Conservation (phyloP, 2,113 vertebrate genomes). For the Astatoreochromis straeleni region DNA sequence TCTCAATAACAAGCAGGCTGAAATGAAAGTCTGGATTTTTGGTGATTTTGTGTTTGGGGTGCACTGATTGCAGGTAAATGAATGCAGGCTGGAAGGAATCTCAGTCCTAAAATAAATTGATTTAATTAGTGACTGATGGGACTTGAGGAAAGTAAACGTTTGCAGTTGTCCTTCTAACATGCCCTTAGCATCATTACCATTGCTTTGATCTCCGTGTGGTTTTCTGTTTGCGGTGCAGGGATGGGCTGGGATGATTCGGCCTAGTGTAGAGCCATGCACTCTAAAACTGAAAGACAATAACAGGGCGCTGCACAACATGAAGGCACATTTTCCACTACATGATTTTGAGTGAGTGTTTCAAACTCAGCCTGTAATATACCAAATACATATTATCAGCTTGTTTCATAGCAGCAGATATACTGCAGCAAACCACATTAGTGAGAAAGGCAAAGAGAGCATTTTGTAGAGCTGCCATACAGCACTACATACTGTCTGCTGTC, state of each 20-base stretch:
- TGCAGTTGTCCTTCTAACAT: conserved; percentile 7
- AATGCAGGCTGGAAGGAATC: not conserved
- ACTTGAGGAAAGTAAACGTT: not conserved
- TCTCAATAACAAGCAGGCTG: not conserved
- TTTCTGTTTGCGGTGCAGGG: conserved; percentile 40
- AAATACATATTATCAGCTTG: not conserved
- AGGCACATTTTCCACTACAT: not conserved
- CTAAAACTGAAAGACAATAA: conserved; percentile 28
- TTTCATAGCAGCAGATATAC: not conserved
- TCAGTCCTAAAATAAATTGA: not conserved
- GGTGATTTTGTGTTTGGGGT: not conserved
- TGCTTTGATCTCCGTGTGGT: conserved; percentile 41
- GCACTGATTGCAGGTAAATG: not conserved
- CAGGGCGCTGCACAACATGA: conserved; percentile 5
- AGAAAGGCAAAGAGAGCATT: not conserved
- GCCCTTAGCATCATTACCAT: conserved; percentile 1
- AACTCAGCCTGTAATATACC: conserved; percentile 8
- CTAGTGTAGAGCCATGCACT: conserved; percentile 4
- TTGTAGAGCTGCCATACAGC: not conserved
- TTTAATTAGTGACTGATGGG: not conserved
- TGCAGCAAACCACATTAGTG: not conserved
- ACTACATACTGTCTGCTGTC: not conserved
- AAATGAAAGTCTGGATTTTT: not conserved
- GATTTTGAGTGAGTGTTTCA: not conserved
- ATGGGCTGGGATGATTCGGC: conserved; percentile 23